Percentiles rank a stretch among this genome's conserved stretches.
Evolutionary conservation across 2,888 invertebrate genomes (phyloP).

Genomic region (Scotopteryx bipunctaria): DNA sequence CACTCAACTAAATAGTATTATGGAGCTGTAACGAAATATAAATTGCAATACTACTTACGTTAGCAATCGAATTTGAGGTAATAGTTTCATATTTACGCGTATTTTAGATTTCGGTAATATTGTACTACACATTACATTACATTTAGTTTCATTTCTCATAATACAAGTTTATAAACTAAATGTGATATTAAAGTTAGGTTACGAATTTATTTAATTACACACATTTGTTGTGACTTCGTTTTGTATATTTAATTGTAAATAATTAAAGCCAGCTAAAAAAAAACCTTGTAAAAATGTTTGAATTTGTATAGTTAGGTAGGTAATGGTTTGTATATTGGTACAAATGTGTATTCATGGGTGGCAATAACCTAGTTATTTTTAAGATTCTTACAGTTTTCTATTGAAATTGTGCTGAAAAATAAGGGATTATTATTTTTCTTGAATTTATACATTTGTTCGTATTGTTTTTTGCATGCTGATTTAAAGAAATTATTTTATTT

Average conservation of each 20-base stretch:
- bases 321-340: slow-evolving; percentile 33
- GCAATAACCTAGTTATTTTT: slow-evolving; percentile 4
- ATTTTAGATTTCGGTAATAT: neutral
- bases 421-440: slow-evolving; percentile 22
- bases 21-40: no score
- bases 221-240: slow-evolving; percentile 38
- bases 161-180: slow-evolving; percentile 47
- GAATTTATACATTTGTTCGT: slow-evolving; percentile 22
- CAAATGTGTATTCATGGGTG: slow-evolving; percentile 16
- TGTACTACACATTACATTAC: slow-evolving; percentile 8
- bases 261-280: slow-evolving; percentile 32
- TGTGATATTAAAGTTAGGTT: slow-evolving; percentile 73
- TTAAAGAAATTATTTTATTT: slow-evolving; percentile 16
- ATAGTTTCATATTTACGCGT: neutral
- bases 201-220: slow-evolving; percentile 40
- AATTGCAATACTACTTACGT: no score
- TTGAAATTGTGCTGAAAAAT: slow-evolving; percentile 1
- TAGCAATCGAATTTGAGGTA: slow-evolving; percentile 1
- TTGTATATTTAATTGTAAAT: slow-evolving; percentile 42
- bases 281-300: slow-evolving; percentile 20
- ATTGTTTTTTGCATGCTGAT: slow-evolving; percentile 16
- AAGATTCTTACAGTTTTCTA: slow-evolving; percentile 5
- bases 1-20: neutral
- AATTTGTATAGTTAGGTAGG: slow-evolving; percentile 33
- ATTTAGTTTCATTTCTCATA: slow-evolving; percentile 15